Base-by-base conservation (phyloP, 2,797 vertebrate species). In the Gastrophryne carolinensis region DNA sequence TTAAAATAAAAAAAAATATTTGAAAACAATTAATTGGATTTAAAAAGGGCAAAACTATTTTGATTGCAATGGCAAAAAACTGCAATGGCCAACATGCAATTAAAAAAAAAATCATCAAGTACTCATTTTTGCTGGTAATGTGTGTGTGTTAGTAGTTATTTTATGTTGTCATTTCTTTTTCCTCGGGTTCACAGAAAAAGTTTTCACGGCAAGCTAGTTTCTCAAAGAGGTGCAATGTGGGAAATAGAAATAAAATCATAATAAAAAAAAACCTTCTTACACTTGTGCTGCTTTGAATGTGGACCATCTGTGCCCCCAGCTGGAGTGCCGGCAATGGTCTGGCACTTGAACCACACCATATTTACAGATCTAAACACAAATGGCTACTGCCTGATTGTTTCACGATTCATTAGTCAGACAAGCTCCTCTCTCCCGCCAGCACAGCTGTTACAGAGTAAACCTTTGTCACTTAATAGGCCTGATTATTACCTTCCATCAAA, bases 311-410 rank as follows among this genome's bases (percentile, higher is more conserved):
- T 94, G 95, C 92, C 94, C 96, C 96, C 97, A 98, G 97, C 97
- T 99, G 97, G 97, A 96, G 95, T 88, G 93, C 93, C 93, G 91
- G 94, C 93, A 90, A 96, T 97, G 96, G 96, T 98, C 96, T 99
- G 97, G 96, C 96, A 98, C 96, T 97, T 98, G 95, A 96, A 96
- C 95, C 94, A 93, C 93, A 94, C 95, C 97, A 98, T 99, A 99
- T 98, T 99, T 98, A 99, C 97, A 98, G 96, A 99, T 98, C 97
- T 97, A 96, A 99, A 99, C 96, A 98, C 96, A 98, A 98, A 99
- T 96, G 96, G 96, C 95, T 94, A 95, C 93, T 95, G 97, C 96
- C 96, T 96, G 96, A 99, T 98, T 98, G 96, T 99, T 99, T 99
- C 97, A 98, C 97, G 96, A 98, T 98, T 99, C 97, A 99, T 99